Conservation (phyloP, 2,797 vertebrate species). For the Pseudochirops cupreus region DNA sequence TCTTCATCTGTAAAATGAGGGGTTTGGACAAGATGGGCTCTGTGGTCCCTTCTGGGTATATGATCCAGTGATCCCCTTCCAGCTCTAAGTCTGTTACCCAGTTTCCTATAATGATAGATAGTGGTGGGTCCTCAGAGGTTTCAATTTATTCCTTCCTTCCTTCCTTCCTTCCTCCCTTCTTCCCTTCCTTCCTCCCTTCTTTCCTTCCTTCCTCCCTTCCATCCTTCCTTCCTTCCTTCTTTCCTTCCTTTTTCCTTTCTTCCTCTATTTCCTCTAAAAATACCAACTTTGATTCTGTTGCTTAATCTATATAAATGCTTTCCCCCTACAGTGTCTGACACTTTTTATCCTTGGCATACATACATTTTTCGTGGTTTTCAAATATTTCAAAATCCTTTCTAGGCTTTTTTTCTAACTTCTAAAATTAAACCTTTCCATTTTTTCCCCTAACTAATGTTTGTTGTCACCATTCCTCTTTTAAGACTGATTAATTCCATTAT, state of each 20-base stretch:
- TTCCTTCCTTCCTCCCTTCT: too few relatives aligned
- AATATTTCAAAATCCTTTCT: slow-evolving; percentile 1
- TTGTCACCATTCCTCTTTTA: neutral
- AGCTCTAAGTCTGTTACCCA: neutral
- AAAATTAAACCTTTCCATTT: neutral
- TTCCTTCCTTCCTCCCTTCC: neutral
- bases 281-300: neutral
- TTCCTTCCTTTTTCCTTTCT: neutral
- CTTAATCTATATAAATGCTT: neutral
- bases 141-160: neutral
- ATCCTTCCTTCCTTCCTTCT: neutral
- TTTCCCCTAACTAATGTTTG: neutral
- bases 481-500: slow-evolving; percentile 6
- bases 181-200: neutral
- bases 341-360: neutral
- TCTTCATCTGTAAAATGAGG: too few relatives aligned
- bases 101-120: neutral
- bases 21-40: neutral
- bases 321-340: neutral
- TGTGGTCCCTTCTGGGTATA: neutral
- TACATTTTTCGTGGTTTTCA: slow-evolving; percentile 3
- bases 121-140: neutral
- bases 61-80: neutral
- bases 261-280: neutral
- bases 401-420: neutral